phyloP scores from a whole-genome alignment of 1,140 invertebrate genomes.

The Tyrophagus putrescentiae region DNA sequence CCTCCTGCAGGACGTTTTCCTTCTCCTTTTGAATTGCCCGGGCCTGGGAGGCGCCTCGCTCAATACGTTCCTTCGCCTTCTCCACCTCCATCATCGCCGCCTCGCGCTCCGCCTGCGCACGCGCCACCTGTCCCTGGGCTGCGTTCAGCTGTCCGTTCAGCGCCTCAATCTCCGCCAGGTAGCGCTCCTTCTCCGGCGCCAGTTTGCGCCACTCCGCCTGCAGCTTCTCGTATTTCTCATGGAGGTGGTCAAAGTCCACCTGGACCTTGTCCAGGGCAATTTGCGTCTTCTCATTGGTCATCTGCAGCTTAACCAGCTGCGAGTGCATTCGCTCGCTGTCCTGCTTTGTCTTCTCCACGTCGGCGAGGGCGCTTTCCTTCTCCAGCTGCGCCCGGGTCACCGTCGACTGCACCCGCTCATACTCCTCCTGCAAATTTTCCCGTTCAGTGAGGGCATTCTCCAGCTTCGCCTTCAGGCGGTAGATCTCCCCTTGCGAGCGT shows the following conservation, averaged over 20 bases:
- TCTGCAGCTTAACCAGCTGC: conserved; percentile 69
- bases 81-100: conserved; percentile 64
- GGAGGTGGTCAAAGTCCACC: conserved; percentile 70
- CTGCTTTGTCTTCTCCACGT: conserved; percentile 73
- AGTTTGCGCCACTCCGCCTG: conserved; percentile 63
- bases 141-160: conserved; percentile 74
- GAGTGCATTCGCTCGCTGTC: conserved; percentile 75
- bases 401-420: conserved; percentile 38
- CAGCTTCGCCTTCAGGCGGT: conserved; percentile 73
- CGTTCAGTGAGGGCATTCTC: conserved; percentile 87
- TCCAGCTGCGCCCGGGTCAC: conserved; percentile 59
- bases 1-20: conserved; percentile 60
- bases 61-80: conserved; percentile 67
- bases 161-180: conserved; percentile 58
- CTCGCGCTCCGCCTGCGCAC: conserved; percentile 76
- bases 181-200: conserved; percentile 60
- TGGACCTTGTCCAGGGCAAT: conserved; percentile 70
- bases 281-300: conserved; percentile 76
- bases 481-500: conserved; percentile 85
- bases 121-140: conserved; percentile 60
- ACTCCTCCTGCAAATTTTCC: conserved; percentile 75
- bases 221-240: conserved; percentile 71
- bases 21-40: conserved; percentile 69
- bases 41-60: conserved; percentile 57
- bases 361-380: conserved; percentile 62